Conservation (phyloP, 2,113 vertebrate genomes). For the Pandion haliaetus region DNA sequence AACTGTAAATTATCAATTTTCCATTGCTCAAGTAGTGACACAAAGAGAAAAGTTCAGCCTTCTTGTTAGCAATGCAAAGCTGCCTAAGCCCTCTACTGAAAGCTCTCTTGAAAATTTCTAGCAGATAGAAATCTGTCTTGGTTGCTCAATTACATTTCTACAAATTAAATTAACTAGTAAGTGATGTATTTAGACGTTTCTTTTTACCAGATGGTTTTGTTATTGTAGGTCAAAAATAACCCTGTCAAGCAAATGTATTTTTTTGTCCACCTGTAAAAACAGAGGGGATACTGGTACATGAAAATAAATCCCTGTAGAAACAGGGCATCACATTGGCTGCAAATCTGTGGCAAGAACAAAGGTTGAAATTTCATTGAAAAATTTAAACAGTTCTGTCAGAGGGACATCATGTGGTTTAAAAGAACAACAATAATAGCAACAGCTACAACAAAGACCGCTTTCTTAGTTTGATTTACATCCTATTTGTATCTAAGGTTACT, state of each 20-base stretch:
- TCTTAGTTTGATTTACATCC: not conserved
- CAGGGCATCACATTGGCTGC: not conserved
- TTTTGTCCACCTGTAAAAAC: slow-evolving; percentile 41
- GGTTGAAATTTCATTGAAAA: not conserved
- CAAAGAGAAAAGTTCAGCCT: not conserved
- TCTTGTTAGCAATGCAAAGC: not conserved
- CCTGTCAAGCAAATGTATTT: not conserved
- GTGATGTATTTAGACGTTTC: not conserved
- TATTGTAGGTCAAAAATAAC: not conserved
- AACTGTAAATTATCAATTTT: not conserved
- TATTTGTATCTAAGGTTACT: not conserved
- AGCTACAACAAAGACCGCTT: not conserved
- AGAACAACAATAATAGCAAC: not conserved
- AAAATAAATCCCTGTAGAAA: slow-evolving; percentile 27
- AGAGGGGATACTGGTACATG: not conserved
- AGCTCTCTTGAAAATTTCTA: not conserved
- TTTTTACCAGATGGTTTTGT: not conserved
- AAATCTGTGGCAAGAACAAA: not conserved
- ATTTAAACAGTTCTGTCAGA: not conserved
- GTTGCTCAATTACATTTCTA: not conserved
- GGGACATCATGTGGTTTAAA: not conserved
- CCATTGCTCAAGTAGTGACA: not conserved
- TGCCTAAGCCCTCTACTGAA: not conserved
- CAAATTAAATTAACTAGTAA: slow-evolving; percentile 26
- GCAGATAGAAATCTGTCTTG: not conserved